Evolutionary conservation across 1,140 invertebrate genomes (phyloP).

Genomic region (Nilaparvata lugens): DNA sequence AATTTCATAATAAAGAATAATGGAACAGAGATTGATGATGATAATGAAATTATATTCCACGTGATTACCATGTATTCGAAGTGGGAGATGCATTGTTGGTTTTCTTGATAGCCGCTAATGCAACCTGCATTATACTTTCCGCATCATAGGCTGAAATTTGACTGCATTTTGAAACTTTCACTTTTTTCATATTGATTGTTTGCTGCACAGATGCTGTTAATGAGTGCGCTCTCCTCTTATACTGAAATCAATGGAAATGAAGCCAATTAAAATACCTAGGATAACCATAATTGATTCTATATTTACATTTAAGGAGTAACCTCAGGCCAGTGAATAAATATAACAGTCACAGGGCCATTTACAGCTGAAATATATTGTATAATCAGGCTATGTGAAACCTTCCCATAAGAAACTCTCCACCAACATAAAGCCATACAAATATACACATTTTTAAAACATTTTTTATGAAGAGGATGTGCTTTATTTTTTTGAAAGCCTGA

Average conservation of each 20-base stretch:
- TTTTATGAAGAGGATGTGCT: too few species aligned
- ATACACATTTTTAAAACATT: too few species aligned
- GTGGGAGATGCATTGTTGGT: constrained; percentile 8
- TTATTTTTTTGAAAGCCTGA: too few species aligned
- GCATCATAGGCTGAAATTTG: constrained; percentile 31
- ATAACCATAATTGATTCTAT: background rate
- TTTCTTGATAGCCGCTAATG: constrained; percentile 32
- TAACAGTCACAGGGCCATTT: background rate
- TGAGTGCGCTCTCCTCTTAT: constrained; percentile 25
- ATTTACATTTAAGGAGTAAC: background rate
- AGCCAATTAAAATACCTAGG: background rate
- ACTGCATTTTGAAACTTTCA: constrained; percentile 21
- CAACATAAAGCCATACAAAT: background rate
- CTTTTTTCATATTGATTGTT: constrained; percentile 12
- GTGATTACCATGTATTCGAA: constrained; percentile 12
- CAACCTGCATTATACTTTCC: constrained; percentile 31
- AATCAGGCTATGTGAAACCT: background rate
- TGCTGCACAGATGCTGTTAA: constrained; percentile 23
- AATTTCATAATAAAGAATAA: background rate
- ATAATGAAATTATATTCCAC: background rate
- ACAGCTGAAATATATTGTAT: background rate
- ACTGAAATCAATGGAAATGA: constrained; percentile 18
- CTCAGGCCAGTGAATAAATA: background rate
- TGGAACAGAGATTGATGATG: background rate
- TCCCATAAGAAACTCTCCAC: background rate